Evolutionary conservation across 1,140 invertebrate genomes (phyloP), one percentile per base, ranked within the genome.

Genomic region (Cydia amplana): DNA sequence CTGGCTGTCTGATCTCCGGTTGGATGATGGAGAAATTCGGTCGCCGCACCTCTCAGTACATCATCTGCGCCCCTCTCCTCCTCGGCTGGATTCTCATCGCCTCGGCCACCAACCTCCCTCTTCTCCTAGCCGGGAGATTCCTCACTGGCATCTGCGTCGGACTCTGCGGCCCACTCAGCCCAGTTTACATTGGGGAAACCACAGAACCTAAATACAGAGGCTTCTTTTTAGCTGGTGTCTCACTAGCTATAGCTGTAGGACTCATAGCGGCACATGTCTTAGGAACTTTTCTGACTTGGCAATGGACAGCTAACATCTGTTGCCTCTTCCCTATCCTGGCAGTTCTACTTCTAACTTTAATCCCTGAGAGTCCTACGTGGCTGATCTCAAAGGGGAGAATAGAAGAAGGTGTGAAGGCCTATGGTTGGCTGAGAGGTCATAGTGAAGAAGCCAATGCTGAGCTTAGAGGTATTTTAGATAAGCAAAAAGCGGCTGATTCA

Each of bases 341-440:
- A 43, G 92, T 93, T 23, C 32, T 93, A 3, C 75, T 94, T 2
- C 78, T 94, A 46, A 85, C 87, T 20, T 92, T 95, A 18, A 90
- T 95, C 1, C 96, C 96, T 0, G 96, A 97, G 87, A 96, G 96
- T 74, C 96, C 96, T 1, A 93, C 94, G 1, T 97, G 95, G 95
- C 86, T 96, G 63, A 92, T 94, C 0, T 91, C 93, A 4, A 94
- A 94, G 80, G 94, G 94, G 18, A 83, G 91, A 75, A 83, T 91
- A 2, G 88, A 94, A 74, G 85, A 93, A 46, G 95, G 94, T 0
- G 79, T 91, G 3, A 86, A 91, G 75, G 83, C 93, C 0, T 95
- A 94, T 74, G 81, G 83, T 4, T 94, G 93, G 94, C 85, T 94
- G 20, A 86, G 94, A 85, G 94, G 94, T 18, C 85, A 89, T 72